Percentiles rank a stretch among this genome's conserved stretches.
These are phyloP conservation scores for Struthio camelus DNA, from an alignment of 2,113 vertebrate genomes.

Conservation along the genomic window DNA sequence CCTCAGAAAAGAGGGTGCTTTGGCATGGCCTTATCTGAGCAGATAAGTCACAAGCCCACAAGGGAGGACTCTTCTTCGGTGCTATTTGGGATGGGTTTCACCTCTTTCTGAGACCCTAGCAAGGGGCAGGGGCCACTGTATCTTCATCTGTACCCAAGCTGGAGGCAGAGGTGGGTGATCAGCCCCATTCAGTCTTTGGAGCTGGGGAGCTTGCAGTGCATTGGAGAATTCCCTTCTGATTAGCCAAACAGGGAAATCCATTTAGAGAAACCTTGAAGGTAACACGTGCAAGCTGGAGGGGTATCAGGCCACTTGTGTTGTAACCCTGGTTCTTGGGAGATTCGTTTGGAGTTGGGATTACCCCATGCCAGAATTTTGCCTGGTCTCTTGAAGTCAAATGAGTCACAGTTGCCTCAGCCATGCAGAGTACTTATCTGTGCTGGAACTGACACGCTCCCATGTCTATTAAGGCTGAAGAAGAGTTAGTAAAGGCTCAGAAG, in stretches of 20 bases:
- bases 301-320: neutral
- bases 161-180: neutral
- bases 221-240: neutral
- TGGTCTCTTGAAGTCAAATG: neutral
- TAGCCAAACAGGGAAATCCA: neutral
- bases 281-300: neutral
- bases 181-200: neutral
- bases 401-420: neutral
- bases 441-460: slow-evolving; percentile 17
- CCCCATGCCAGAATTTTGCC: neutral
- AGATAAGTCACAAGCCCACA: accelerated
- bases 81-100: neutral
- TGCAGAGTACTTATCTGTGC: neutral
- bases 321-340: neutral
- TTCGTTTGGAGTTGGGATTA: neutral
- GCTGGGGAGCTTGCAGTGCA: neutral
- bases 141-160: neutral
- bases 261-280: neutral
- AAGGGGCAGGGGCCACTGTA: neutral
- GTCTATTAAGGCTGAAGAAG: slow-evolving; percentile 91
- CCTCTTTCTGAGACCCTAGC: neutral
- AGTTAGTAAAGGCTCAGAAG: slow-evolving; percentile 95
- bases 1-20: neutral
- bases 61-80: neutral
- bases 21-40: neutral